These are phyloP conservation scores for Dicranocentrus wangi DNA, from an alignment of 2,888 invertebrate genomes.

Conservation along the genomic window DNA sequence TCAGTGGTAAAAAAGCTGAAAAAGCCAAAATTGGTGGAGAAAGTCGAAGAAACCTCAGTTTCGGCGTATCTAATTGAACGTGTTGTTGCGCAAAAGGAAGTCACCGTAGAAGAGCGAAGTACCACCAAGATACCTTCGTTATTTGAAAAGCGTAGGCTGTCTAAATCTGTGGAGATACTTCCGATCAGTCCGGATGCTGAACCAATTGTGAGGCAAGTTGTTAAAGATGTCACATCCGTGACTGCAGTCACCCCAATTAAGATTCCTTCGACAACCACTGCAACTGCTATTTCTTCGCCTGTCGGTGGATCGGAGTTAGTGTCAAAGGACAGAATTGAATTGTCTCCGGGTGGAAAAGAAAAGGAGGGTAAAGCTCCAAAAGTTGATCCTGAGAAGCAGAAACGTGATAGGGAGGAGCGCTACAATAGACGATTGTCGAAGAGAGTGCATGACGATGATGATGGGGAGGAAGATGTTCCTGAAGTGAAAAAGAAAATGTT, in stretches of 20 bases:
- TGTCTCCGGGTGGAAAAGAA: constrained; percentile 25
- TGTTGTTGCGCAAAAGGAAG: constrained; percentile 1
- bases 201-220: constrained; percentile 37
- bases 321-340: not conserved
- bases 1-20: constrained; percentile 54
- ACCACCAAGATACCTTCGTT: constrained; percentile 20
- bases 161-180: constrained; percentile 58
- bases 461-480: constrained; percentile 66
- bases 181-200: constrained; percentile 53
- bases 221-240: constrained; percentile 54
- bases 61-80: not conserved
- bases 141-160: constrained; percentile 54
- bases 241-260: constrained; percentile 54
- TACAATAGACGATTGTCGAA: constrained; percentile 69
- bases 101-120: not conserved
- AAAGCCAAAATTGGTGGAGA: constrained; percentile 38
- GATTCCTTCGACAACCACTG: constrained; percentile 40
- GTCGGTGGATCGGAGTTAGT: not conserved
- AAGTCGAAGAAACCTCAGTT: not conserved
- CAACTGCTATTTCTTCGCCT: constrained; percentile 38
- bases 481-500: constrained; percentile 50
- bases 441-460: constrained; percentile 68
- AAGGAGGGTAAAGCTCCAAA: constrained; percentile 73
- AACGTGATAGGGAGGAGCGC: constrained; percentile 74
- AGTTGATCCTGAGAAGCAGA: constrained; percentile 73